Percentiles rank a stretch among this genome's conserved stretches.
phyloP scores from a whole-genome alignment of 2,113 vertebrate genomes.

The Dasyprocta punctata region DNA sequence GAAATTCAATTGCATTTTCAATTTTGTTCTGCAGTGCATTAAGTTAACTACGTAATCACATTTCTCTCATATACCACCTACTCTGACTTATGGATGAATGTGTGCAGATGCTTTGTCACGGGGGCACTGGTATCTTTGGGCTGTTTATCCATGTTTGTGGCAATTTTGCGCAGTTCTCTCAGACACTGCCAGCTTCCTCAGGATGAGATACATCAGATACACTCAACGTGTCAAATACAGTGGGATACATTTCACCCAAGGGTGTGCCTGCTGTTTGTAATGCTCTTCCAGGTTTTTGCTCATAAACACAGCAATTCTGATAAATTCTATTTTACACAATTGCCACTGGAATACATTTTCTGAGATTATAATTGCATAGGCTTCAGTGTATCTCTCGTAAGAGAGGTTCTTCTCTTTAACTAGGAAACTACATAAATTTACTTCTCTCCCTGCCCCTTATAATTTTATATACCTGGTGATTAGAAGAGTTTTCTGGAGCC shows the following conservation, averaged over 20 bases:
- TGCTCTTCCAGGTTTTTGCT: not conserved
- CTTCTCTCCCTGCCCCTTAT: not conserved
- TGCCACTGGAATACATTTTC: not conserved
- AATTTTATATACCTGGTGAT: not conserved
- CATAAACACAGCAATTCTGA: not conserved
- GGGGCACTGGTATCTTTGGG: not conserved
- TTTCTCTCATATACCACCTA: not conserved
- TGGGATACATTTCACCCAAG: not conserved
- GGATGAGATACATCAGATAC: not conserved
- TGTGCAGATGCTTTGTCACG: not conserved
- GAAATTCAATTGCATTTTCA: not conserved
- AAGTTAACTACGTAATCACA: not conserved
- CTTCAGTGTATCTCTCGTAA: not conserved
- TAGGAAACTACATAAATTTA: not conserved
- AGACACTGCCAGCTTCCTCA: not conserved
- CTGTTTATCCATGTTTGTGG: not conserved
- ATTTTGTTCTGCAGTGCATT: not conserved
- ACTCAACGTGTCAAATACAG: not conserved
- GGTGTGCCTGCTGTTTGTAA: not conserved
- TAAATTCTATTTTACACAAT: not conserved
- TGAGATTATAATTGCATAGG: not conserved
- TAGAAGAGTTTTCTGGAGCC: not conserved
- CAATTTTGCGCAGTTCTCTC: not conserved
- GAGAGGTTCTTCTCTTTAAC: not conserved
- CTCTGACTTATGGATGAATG: not conserved